A percentile compares a stretch with the other conserved stretches of the same genome.
These are phyloP conservation scores for Hypotaenidia okinawae DNA, from an alignment of 2,797 vertebrate species.

Conservation along the genomic window DNA sequence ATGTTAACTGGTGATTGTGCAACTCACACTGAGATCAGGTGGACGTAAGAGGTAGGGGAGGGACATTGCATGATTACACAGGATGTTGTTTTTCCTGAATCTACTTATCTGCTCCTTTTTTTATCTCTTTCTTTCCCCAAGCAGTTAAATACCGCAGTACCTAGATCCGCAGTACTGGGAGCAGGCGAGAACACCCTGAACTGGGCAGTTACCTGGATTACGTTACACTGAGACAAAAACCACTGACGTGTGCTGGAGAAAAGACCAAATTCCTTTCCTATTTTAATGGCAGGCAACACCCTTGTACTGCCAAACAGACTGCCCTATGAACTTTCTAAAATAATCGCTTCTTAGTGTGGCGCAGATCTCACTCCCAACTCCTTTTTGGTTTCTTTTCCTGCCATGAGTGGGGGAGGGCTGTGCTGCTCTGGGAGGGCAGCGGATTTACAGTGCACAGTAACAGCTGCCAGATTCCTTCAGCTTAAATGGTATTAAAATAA, in stretches of 20 bases:
- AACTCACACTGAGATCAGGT: not conserved
- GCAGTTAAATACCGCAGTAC: not conserved
- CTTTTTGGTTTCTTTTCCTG: not conserved
- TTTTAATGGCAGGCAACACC: not conserved
- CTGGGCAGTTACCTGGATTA: not conserved
- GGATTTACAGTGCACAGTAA: not conserved
- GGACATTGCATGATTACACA: not conserved
- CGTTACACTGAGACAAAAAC: not conserved
- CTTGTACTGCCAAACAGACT: not conserved
- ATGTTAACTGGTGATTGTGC: rapidly evolving
- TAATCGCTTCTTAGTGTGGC: not conserved
- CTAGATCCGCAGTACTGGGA: not conserved
- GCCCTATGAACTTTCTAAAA: not conserved
- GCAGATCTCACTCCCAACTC: not conserved
- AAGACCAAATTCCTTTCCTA: not conserved
- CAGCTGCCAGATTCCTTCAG: not conserved
- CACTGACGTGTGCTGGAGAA: not conserved
- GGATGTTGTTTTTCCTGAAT: not conserved
- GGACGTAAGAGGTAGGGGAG: not conserved
- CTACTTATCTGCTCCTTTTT: not conserved
- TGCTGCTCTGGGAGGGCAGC: not conserved
- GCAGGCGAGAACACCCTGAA: not conserved
- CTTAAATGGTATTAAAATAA: conserved; percentile 20
- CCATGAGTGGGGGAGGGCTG: not conserved
- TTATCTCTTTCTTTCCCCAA: not conserved